Conservation (phyloP, 2,113 vertebrate species). For the Entomyzon cyanotis region DNA sequence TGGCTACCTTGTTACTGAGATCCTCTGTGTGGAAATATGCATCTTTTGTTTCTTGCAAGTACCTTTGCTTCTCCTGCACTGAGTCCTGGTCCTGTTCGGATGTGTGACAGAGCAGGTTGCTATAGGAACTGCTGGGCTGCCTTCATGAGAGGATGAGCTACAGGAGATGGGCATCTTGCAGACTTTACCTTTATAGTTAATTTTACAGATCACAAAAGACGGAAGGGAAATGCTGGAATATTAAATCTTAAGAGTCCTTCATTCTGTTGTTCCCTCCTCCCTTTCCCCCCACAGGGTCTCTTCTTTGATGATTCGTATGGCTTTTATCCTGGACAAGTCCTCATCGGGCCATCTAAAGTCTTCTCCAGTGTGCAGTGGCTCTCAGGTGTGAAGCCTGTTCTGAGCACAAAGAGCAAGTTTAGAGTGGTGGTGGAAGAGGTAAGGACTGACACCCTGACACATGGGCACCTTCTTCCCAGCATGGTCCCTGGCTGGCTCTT, state of each 20-base stretch:
- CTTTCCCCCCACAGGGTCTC: constrained; percentile 80
- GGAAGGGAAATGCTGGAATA: not conserved
- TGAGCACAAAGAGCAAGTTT: constrained; percentile 98
- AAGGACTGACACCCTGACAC: not conserved
- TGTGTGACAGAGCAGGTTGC: not conserved
- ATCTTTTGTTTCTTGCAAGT: not conserved
- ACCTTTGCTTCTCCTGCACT: not conserved
- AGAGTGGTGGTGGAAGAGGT: constrained; percentile 98
- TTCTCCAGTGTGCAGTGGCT: constrained; percentile 98
- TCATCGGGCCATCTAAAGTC: constrained; percentile 95
- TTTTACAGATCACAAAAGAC: not conserved
- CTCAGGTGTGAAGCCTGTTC: constrained; percentile 94
- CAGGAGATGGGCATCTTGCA: not conserved
- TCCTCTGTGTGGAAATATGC: not conserved
- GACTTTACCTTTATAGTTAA: not conserved
- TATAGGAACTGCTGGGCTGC: constrained; percentile 26
- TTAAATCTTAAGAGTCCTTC: not conserved
- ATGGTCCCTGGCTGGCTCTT: not conserved
- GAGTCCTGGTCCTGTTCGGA: not conserved
- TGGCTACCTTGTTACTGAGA: not conserved
- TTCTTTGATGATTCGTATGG: constrained; percentile 98
- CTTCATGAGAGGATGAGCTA: not conserved
- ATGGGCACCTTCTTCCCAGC: not conserved
- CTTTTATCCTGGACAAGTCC: constrained; percentile 97
- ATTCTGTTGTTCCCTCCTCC: not conserved